phyloP scores from a whole-genome alignment of 2,113 vertebrate genomes.

The Bungarus multicinctus region DNA sequence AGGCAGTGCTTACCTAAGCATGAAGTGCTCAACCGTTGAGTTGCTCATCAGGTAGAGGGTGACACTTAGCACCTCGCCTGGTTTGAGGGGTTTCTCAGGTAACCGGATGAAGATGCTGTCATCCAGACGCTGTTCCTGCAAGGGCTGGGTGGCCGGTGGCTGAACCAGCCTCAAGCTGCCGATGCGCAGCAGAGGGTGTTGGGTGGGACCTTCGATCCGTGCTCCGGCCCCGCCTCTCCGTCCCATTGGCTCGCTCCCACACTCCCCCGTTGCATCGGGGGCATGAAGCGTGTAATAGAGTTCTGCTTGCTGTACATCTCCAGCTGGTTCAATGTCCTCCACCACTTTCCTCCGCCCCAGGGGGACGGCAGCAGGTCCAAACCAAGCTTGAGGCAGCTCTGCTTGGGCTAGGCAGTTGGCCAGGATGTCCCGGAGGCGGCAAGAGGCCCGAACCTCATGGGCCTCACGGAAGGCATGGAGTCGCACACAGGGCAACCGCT shows the following conservation, averaged over 20 bases:
- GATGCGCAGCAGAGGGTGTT: slow-evolving; percentile 92
- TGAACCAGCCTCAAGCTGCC: slow-evolving; percentile 93
- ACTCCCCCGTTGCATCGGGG: slow-evolving; percentile 77
- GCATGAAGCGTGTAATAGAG: slow-evolving; percentile 93
- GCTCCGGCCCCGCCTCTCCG: slow-evolving; percentile 57
- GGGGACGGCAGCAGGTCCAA: slow-evolving; percentile 78
- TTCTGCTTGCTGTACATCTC: slow-evolving; percentile 85
- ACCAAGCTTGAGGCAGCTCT: slow-evolving; percentile 90
- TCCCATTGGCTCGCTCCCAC: slow-evolving; percentile 67
- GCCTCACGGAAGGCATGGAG: slow-evolving; percentile 91
- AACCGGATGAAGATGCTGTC: slow-evolving; percentile 90
- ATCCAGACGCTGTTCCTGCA: slow-evolving; percentile 90
- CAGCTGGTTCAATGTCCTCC: slow-evolving; percentile 67
- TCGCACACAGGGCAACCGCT: slow-evolving; percentile 88
- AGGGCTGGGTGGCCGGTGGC: slow-evolving; percentile 73
- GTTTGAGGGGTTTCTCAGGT: slow-evolving; percentile 87
- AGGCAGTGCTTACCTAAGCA: slow-evolving; percentile 77
- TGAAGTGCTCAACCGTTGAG: slow-evolving; percentile 92
- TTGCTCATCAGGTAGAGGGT: slow-evolving; percentile 88
- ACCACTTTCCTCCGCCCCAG: slow-evolving; percentile 77
- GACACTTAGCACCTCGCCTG: slow-evolving; percentile 88
- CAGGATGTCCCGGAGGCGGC: slow-evolving; percentile 85
- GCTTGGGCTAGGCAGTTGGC: slow-evolving; percentile 91
- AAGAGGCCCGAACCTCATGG: slow-evolving; percentile 88
- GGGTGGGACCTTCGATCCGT: slow-evolving; percentile 81